These are phyloP conservation scores for Epizoanthus rinbou DNA, from an alignment of 92 coral and sea anemone genomes.

Conservation along the genomic window DNA sequence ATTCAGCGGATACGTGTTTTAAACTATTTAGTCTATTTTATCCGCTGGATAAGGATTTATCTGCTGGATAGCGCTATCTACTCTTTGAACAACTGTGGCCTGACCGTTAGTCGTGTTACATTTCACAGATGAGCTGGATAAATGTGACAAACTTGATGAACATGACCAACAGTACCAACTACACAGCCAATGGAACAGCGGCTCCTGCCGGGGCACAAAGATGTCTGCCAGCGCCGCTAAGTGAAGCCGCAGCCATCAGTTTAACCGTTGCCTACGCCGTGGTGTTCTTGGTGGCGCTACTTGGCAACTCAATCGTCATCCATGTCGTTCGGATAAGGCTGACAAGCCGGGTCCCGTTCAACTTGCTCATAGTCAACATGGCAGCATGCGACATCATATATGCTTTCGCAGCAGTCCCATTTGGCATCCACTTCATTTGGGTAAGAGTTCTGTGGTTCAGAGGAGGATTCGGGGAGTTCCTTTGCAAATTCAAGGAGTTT, in stretches of 20 bases:
- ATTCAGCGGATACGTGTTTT: no score
- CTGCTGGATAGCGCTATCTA: no score
- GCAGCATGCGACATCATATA: conserved; percentile 41
- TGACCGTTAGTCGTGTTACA: not conserved
- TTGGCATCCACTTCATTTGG: conserved; percentile 25
- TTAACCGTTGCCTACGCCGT: conserved; percentile 30
- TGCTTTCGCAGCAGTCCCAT: conserved; percentile 38
- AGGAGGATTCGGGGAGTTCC: conserved; percentile 38
- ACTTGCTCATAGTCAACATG: conserved; percentile 38
- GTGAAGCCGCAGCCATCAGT: conserved; percentile 5
- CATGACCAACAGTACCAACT: not conserved
- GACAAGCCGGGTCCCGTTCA: conserved; percentile 36
- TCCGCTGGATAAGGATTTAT: no score
- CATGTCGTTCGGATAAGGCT: conserved; percentile 33
- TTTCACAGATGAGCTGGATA: conserved; percentile 22
- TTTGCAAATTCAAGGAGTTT: conserved; percentile 39
- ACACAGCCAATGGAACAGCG: conserved; percentile 13
- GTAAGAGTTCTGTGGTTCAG: conserved; percentile 15
- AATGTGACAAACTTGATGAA: not conserved
- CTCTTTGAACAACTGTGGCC: no score
- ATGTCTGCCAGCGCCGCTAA: not conserved
- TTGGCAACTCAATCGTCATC: conserved; percentile 39
- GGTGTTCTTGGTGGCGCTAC: conserved; percentile 9
- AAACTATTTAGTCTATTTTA: no score
- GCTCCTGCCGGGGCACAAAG: not conserved